Base-by-base conservation (phyloP, 2,797 vertebrate genomes). In the Adrianichthys oophorus region DNA sequence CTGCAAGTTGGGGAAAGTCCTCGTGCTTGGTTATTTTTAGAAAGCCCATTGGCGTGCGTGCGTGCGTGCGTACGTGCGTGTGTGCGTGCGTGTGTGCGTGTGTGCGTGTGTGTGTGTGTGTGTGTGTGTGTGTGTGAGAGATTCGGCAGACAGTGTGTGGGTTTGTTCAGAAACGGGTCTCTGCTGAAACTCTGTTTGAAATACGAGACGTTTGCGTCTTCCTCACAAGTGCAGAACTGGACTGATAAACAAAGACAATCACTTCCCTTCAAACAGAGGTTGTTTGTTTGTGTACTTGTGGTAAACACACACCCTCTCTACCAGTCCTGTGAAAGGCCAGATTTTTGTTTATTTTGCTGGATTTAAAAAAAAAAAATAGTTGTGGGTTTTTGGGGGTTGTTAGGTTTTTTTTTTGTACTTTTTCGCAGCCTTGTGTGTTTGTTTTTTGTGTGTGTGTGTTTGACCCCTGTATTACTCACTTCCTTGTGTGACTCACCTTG, bases 171-270 rank as follows among this genome's bases (percentile, higher is more conserved):
- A 85, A 74, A 82, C 84, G 68, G 65, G 67, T 40, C 49, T 76
- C 56, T 79, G 80, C 65, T 71, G 68, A 84, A 88, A 84, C 75
- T 47, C 18, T 46, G 79, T 73, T 73, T 82, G 80, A 90, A 80
- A 90, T 82, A 43, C 62, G 74, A 86, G 68, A 65, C 59, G 7
- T 67, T 40, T 61, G 55, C 4, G 59, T 37, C 56, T 43, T 64
- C 32, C 4, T 52, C 0, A 19, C 15, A 17, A 18, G 16, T 40
- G 65, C 65, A 37, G 24, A 40, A 12, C 24, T 44, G 52, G 58
- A 82, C 60, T 37, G 12, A 37, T 12, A 37, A 75, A 69, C 70
- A 82, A 65, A 62, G 53, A 15, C 14, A 6, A 6, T 52, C 58
- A 55, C 53, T 66, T 78, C 65, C 46, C 26, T 52, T 15, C 44